Evolutionary conservation across 2,113 vertebrate genomes (phyloP).

Genomic region (Calypte anna): DNA sequence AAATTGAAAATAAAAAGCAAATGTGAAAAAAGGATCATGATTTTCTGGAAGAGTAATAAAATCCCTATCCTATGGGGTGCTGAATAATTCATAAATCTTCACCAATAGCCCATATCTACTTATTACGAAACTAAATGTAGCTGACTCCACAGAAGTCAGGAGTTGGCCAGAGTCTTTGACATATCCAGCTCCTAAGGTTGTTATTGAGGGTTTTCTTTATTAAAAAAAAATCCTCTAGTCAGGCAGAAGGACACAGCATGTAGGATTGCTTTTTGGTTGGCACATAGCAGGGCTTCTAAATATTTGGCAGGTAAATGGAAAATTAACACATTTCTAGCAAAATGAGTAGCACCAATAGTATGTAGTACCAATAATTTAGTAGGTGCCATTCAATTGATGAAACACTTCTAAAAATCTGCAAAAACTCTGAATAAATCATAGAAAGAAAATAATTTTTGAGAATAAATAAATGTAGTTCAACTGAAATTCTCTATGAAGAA

Average conservation of each 20-base stretch:
- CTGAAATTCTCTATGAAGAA: background rate
- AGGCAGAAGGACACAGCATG: constrained; percentile 21
- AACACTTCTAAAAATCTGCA: background rate
- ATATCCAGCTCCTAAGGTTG: background rate
- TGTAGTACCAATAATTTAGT: constrained; percentile 44
- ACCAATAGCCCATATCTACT: background rate
- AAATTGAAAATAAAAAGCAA: background rate
- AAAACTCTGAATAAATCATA: constrained; percentile 5
- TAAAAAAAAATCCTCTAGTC: background rate
- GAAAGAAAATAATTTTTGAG: background rate
- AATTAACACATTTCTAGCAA: constrained; percentile 47
- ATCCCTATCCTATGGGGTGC: background rate
- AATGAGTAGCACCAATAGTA: constrained; percentile 43
- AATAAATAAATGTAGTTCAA: background rate
- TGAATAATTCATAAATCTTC: background rate
- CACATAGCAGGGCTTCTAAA: constrained; percentile 9
- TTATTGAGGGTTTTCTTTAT: background rate
- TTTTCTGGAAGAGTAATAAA: background rate
- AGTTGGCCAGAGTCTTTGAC: background rate
- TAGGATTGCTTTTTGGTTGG: background rate
- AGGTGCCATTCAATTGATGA: background rate
- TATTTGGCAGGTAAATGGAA: constrained; percentile 13
- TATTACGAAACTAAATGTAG: background rate
- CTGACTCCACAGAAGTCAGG: background rate
- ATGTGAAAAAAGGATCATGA: background rate